phyloP scores from a whole-genome alignment of 2,797 vertebrate genomes.

The Alosa sapidissima region DNA sequence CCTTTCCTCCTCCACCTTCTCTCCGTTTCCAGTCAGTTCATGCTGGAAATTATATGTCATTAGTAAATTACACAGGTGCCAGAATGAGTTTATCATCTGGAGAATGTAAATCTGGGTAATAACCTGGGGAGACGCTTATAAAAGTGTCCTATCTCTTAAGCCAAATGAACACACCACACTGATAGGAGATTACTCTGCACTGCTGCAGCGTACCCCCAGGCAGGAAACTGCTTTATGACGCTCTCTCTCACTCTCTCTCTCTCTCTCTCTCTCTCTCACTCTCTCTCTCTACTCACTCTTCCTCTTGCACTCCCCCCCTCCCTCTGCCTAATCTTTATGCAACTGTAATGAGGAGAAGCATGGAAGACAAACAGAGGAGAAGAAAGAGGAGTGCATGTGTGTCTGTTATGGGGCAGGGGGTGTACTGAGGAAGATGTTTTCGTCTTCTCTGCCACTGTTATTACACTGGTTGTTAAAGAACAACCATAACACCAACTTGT shows the following conservation, averaged over 20 bases:
- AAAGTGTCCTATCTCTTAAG: constrained; percentile 79
- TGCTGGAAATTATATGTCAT: constrained; percentile 78
- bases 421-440: background rate
- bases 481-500: background rate
- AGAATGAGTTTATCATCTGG: constrained; percentile 80
- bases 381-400: constrained; percentile 37
- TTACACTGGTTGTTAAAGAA: background rate
- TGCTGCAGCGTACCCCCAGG: constrained; percentile 68
- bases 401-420: constrained; percentile 38
- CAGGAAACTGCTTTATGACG: constrained; percentile 75
- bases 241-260: constrained; percentile 45
- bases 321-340: constrained; percentile 73
- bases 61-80: constrained; percentile 86
- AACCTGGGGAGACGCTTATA: constrained; percentile 81
- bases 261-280: background rate
- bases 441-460: background rate
- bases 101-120: constrained; percentile 80
- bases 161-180: constrained; percentile 80
- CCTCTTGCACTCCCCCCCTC: background rate
- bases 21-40: constrained; percentile 58
- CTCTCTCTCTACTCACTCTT: background rate
- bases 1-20: background rate
- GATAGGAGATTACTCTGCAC: constrained; percentile 81
- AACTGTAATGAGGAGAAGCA: constrained; percentile 68
- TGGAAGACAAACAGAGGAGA: constrained; percentile 56